Evolutionary conservation across 2,888 invertebrate genomes (phyloP), one percentile per base, ranked within the genome.

Genomic region (Macrosoma leucophasiata): DNA sequence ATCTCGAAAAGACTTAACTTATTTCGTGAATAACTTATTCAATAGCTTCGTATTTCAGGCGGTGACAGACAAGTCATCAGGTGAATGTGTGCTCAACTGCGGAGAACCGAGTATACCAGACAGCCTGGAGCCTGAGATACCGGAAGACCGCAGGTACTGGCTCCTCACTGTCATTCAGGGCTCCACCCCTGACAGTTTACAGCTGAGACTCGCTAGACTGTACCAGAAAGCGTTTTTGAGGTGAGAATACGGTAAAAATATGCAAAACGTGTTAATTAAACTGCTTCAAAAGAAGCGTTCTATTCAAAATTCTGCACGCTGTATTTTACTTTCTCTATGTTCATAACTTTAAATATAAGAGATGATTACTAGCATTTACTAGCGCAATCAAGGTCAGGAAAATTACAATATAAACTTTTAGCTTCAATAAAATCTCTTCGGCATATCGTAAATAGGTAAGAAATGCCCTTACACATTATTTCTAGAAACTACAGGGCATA

Each of bases 201-300:
- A 92, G 69, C 84, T 91, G 44, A 89, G 89, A 62, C 78, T 94
- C 39, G 93, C 93, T 2, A 88, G 90, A 52, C 76, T 94, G 15
- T 95, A 94, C 72, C 90, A 90, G 52, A 89, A 90, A 39, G 94
- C 94, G 5, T 94, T 95, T 64, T 87, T 91, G 40, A 90, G 94
- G 91, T 91, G 69, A 50, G 44, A 37, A 24, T 11, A 24, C 11
- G 13, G 7, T 9, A 29, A 17, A 13, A 9, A 5, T 25, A 9
- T n/a, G 2, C 8, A 28, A 11, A 17, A 8, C 18, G n/a, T n/a
- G n/a, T n/a, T n/a, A n/a, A n/a, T n/a, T n/a, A n/a, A n/a, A n/a
- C n/a, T n/a, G n/a, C n/a, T n/a, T n/a, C n/a, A n/a, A n/a, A n/a
- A n/a, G n/a, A n/a, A n/a, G n/a, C n/a, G n/a, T n/a, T n/a, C n/a